These are phyloP conservation scores for Crotalus tigris DNA, from an alignment of 2,113 vertebrate species.

Conservation along the genomic window DNA sequence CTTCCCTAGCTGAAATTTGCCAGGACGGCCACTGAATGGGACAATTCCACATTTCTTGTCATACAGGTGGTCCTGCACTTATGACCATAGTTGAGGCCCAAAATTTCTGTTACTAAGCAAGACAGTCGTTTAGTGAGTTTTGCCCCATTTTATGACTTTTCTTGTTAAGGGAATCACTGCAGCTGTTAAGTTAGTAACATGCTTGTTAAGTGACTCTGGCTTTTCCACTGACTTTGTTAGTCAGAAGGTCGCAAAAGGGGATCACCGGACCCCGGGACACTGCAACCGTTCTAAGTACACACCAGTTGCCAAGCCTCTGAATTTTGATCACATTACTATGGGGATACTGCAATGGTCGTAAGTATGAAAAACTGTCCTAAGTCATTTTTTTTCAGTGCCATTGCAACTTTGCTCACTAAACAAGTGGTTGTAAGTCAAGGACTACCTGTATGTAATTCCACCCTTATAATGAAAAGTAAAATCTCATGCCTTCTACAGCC, in stretches of 20 bases:
- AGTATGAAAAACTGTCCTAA: background rate
- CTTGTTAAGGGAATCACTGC: background rate
- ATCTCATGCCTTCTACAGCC: background rate
- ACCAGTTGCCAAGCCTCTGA: background rate
- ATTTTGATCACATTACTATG: background rate
- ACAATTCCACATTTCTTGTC: background rate
- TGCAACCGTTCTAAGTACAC: background rate
- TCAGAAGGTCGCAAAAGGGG: background rate
- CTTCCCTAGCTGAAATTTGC: background rate
- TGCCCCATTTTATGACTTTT: background rate
- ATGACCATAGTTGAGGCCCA: background rate
- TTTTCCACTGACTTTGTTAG: background rate
- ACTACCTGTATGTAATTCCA: background rate
- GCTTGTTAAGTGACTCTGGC: background rate
- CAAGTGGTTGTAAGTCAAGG: background rate
- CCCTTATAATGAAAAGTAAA: background rate
- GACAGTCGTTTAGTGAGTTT: background rate
- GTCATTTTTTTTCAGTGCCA: background rate
- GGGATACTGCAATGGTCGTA: background rate
- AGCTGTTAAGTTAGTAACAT: background rate
- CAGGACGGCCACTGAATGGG: background rate
- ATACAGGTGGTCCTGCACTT: background rate
- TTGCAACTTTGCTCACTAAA: background rate
- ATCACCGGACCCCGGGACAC: background rate
- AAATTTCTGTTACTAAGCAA: background rate